These are phyloP conservation scores for Metridium senile DNA, from an alignment of 92 coral and sea anemone species.

Conservation along the genomic window DNA sequence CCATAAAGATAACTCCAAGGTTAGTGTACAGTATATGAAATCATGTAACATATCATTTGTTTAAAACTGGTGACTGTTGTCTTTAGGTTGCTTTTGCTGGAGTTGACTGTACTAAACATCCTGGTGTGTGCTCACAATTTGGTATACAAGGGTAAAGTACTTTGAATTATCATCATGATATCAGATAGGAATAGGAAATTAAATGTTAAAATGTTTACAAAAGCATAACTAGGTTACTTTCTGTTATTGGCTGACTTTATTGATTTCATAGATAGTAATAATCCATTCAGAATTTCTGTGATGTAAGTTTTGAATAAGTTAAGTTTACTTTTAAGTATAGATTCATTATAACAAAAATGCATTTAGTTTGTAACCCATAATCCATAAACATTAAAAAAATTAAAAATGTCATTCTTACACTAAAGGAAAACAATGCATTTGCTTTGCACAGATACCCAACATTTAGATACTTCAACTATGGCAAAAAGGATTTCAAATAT, in stretches of 20 bases:
- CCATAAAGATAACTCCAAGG: slow-evolving; percentile 82
- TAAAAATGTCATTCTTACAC: too few relatives aligned
- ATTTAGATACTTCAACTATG: slow-evolving; percentile 89
- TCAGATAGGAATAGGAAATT: too few relatives aligned
- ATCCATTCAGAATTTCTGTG: too few relatives aligned
- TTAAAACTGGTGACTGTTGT: background rate
- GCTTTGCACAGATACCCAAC: slow-evolving; percentile 77
- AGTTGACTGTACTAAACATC: slow-evolving; percentile 88
- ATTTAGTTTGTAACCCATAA: too few relatives aligned
- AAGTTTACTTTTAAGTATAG: too few relatives aligned
- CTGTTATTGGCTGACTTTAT: too few relatives aligned
- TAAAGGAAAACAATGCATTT: background rate
- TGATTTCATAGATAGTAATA: too few relatives aligned
- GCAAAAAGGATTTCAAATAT: slow-evolving; percentile 94
- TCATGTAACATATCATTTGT: background rate
- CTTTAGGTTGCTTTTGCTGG: slow-evolving; percentile 94
- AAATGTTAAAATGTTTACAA: too few relatives aligned
- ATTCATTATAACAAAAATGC: too few relatives aligned
- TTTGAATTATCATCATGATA: background rate
- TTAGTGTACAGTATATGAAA: background rate
- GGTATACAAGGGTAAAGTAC: slow-evolving; percentile 81
- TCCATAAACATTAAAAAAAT: too few relatives aligned
- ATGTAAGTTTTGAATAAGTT: too few relatives aligned
- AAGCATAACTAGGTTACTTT: too few relatives aligned
- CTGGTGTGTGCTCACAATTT: slow-evolving; percentile 66